phyloP scores from a whole-genome alignment of 2,113 vertebrate species.

The Edolisoma coerulescens region DNA sequence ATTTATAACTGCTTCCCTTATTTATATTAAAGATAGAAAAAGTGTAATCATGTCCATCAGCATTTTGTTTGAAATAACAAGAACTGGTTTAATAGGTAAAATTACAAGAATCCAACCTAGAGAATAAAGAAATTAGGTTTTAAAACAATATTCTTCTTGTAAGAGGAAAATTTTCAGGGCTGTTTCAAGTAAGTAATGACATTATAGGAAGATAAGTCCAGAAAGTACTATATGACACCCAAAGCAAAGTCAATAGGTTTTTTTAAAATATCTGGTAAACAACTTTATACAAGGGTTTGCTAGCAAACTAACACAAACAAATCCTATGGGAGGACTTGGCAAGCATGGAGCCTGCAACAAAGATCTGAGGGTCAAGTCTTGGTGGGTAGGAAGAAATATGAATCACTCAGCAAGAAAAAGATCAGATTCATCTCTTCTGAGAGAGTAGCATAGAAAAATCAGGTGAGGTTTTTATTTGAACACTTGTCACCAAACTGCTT shows the following conservation, averaged over 20 bases:
- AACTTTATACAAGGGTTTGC: neutral
- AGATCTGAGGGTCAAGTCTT: neutral
- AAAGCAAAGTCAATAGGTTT: neutral
- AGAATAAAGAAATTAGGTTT: neutral
- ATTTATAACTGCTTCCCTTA: slow-evolving; percentile 48
- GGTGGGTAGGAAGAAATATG: neutral
- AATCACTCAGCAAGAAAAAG: neutral
- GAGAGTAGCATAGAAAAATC: neutral
- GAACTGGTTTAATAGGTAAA: neutral
- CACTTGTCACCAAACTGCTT: neutral
- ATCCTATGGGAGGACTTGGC: neutral
- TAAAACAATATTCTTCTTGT: neutral
- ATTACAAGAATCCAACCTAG: neutral
- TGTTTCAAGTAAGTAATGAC: neutral
- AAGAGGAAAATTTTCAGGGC: neutral
- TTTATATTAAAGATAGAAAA: slow-evolving; percentile 40
- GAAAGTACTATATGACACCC: neutral
- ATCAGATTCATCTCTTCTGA: neutral
- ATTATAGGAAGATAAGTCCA: neutral
- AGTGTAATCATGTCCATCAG: neutral
- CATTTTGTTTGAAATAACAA: neutral
- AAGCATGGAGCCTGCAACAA: neutral
- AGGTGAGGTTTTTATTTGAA: neutral
- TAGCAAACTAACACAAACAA: neutral
- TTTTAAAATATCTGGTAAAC: neutral